Evolutionary conservation across 2,888 invertebrate species (phyloP), one percentile per base, ranked within the genome.

Genomic region (Eupsilia transversa): DNA sequence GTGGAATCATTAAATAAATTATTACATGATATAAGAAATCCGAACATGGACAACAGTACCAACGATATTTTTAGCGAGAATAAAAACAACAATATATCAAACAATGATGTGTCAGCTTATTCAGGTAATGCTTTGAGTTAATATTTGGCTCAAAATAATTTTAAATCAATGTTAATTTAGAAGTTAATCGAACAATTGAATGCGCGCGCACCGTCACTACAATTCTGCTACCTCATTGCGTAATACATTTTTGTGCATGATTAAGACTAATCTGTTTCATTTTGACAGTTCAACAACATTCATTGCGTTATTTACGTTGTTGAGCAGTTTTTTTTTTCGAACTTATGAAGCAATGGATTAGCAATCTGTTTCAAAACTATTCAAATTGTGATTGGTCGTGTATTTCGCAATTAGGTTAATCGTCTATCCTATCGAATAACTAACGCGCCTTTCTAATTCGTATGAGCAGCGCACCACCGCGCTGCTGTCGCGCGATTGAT

Each of bases 11-110:
- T 96, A 46, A 86, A 91, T 9, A 92, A 92, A 35, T 85, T 95
- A 27, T 80, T 94, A 54, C 83, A 75, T 46, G 94, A 96, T 79
- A 95, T 95, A 57, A 89, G 90, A 54, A 89, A 92, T 64, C 88
- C 92, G 1, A 89, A 91, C 60, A 46, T 80, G 35, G 89, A 91
- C 66, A 71, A 52, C 7, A 79, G 79, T 74, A 83, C 89, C 43
- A 89, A 89, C 56, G 92, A 93, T 59, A 80, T 86, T 4, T 92
- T 91, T 79, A 71, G 49, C 49, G 90, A 91, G 65, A 71, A 75
- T 59, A 68, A 71, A 43, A 59, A 57, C 6, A 77, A 86, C 6
- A 72, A 79, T 23, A n/a, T 38, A 14, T 78, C 66, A 69, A 33
- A 69, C 23, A 72, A 64, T 61, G 68, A 68, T 43, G 56, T 35